These are phyloP conservation scores for Sebastes trivittatus DNA, from an alignment of 2,797 vertebrate species.

Conservation along the genomic window DNA sequence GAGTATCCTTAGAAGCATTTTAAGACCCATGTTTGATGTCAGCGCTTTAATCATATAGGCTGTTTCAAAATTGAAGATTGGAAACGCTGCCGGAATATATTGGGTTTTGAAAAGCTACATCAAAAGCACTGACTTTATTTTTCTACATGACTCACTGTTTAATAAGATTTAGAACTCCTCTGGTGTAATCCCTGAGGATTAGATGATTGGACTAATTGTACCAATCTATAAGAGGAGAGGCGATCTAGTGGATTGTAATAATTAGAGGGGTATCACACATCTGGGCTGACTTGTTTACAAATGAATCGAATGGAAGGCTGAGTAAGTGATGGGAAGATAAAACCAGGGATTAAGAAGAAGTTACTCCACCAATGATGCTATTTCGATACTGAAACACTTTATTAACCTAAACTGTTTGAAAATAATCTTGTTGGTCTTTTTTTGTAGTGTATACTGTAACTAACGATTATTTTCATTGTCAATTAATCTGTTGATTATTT, in stretches of 20 bases:
- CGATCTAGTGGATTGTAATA: constrained; percentile 5
- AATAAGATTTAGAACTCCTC: background rate
- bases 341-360: background rate
- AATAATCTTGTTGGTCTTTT: background rate
- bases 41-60: background rate
- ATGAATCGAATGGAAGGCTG: background rate
- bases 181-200: background rate
- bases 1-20: background rate
- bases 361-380: background rate
- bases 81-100: background rate
- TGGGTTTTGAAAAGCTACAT: constrained; percentile 6
- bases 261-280: background rate
- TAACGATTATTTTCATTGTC: too few relatives aligned
- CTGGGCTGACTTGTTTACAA: background rate
- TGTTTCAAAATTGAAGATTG: background rate
- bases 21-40: background rate
- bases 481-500: too few relatives aligned
- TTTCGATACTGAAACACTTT: background rate
- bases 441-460: background rate
- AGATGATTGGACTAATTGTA: background rate
- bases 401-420: background rate
- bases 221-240: background rate
- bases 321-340: background rate
- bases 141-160: background rate
- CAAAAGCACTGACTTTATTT: background rate